Evolutionary conservation across 2,113 vertebrate species (phyloP).

Genomic region (Ornithorhynchus anatinus): DNA sequence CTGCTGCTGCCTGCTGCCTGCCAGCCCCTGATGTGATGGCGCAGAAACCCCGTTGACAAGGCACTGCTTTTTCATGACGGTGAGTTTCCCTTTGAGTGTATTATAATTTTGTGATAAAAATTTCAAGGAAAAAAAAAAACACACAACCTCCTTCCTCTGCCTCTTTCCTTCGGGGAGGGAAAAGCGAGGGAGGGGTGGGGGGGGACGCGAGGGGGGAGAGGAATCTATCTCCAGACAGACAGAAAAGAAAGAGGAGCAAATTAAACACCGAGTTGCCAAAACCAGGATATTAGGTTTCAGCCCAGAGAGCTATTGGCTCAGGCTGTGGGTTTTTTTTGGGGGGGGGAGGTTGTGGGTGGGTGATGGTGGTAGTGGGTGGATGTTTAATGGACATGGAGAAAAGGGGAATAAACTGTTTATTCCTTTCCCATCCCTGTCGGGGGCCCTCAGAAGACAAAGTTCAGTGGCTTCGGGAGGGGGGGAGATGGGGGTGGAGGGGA

Average conservation of each 20-base stretch:
- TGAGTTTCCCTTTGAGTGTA: conserved; percentile 99
- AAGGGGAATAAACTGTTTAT: conserved; percentile 63
- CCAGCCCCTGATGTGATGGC: conserved; percentile 98
- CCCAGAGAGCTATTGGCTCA: conserved; percentile 81
- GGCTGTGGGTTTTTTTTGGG: conserved; percentile 74
- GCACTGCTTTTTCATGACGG: conserved; percentile 99
- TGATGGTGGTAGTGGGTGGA: conserved; percentile 66
- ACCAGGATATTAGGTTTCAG: conserved; percentile 99
- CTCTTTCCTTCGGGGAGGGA: conserved; percentile 90
- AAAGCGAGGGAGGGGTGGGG: conserved; percentile 74
- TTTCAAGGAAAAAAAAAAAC: conserved; percentile 95
- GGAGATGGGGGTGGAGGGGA: conserved; percentile 56
- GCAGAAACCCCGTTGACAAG: conserved; percentile 99
- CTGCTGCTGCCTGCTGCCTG: conserved; percentile 64
- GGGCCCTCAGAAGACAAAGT: conserved; percentile 62
- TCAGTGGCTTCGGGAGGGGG: conserved; percentile 43
- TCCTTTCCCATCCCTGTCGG: conserved; percentile 52
- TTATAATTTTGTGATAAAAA: conserved; percentile 99
- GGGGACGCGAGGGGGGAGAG: conserved; percentile 79
- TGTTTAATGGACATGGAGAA: conserved; percentile 74
- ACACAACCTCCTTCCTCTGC: conserved; percentile 89
- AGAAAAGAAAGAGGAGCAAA: conserved; percentile 92
- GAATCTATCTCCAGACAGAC: conserved; percentile 91
- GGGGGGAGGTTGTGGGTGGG: conserved; percentile 67
- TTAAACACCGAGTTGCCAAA: conserved; percentile 97